Conservation (phyloP, 2,888 invertebrate genomes). For the Megastigmus dorsalis region DNA sequence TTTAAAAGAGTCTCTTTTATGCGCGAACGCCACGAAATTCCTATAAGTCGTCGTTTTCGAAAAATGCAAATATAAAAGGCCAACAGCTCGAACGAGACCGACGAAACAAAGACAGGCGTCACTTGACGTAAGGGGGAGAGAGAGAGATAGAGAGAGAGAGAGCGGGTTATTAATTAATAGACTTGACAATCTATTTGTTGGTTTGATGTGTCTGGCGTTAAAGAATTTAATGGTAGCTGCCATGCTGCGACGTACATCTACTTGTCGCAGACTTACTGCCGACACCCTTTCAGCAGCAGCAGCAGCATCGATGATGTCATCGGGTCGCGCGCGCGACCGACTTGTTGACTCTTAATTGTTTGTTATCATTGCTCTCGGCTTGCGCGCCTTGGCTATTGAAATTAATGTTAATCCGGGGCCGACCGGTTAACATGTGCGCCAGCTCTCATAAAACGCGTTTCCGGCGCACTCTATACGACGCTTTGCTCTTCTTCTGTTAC, state of each 20-base stretch:
- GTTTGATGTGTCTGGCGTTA: slow-evolving; percentile 69
- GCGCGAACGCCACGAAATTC: background rate
- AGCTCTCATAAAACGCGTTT: slow-evolving; percentile 71
- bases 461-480: slow-evolving; percentile 70
- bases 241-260: slow-evolving; percentile 71
- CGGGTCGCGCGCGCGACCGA: slow-evolving; percentile 61
- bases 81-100: background rate
- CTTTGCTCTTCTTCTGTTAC: slow-evolving; percentile 54
- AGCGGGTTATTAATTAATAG: slow-evolving; percentile 72
- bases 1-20: too few relatives aligned
- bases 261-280: slow-evolving; percentile 66
- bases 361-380: slow-evolving; percentile 72
- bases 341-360: slow-evolving; percentile 72
- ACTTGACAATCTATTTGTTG: slow-evolving; percentile 73
- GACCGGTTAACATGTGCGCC: slow-evolving; percentile 65
- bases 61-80: background rate
- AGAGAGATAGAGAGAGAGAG: slow-evolving; percentile 54
- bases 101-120: background rate
- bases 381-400: slow-evolving; percentile 68
- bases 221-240: slow-evolving; percentile 72
- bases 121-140: background rate
- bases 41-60: background rate
- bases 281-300: slow-evolving; percentile 37
- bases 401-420: slow-evolving; percentile 73
- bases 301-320: slow-evolving; percentile 72